Conservation (phyloP, 2,797 vertebrate genomes). For the Momotus momota region DNA sequence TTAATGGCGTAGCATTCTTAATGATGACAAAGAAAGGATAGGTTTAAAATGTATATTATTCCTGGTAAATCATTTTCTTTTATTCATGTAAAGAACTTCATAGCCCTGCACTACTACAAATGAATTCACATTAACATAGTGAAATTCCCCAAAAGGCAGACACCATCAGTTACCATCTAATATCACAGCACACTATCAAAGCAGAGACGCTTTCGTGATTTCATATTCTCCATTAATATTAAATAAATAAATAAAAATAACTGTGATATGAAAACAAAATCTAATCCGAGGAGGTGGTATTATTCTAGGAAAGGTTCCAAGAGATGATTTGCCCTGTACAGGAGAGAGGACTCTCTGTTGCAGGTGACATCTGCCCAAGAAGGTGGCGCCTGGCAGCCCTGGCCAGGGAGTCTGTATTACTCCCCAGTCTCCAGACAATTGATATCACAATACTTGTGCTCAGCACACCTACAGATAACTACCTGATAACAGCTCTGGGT, state of each 20-base stretch:
- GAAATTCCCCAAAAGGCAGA: neutral
- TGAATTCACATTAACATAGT: neutral
- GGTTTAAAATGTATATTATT: neutral
- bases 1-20: neutral
- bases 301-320: neutral
- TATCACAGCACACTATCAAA: neutral
- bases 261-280: neutral
- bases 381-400: neutral
- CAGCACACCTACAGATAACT: rapidly evolving
- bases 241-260: neutral
- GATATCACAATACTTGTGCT: rapidly evolving
- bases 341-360: neutral
- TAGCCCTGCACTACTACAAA: neutral
- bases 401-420: neutral
- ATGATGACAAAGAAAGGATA: neutral
- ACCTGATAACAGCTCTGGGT: neutral
- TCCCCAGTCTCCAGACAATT: rapidly evolving
- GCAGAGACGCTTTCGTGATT: neutral
- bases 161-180: neutral
- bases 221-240: neutral
- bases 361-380: neutral
- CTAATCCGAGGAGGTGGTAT: neutral
- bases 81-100: neutral
- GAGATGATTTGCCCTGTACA: neutral
- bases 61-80: neutral